Evolutionary conservation across 2,113 vertebrate genomes (phyloP).

Genomic region (Rafetus swinhoei): DNA sequence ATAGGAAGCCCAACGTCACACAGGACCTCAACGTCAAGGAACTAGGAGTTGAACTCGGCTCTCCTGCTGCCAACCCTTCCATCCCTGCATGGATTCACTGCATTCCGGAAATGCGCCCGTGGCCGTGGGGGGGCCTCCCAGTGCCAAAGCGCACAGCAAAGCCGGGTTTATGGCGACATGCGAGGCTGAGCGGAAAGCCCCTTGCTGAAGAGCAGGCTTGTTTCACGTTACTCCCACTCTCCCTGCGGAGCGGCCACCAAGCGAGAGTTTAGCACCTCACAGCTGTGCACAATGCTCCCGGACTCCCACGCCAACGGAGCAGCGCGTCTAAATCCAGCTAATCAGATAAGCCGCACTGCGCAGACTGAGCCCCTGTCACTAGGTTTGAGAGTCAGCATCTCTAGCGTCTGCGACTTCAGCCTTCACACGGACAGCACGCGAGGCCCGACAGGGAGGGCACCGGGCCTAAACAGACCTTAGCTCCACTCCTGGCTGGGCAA

Average conservation of each 20-base stretch:
- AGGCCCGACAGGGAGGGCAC: neutral
- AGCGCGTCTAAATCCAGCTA: neutral
- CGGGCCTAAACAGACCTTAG: neutral
- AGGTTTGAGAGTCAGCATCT: rapidly evolving
- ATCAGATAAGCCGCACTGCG: rapidly evolving
- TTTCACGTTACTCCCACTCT: conserved; percentile 47
- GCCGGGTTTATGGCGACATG: conserved; percentile 23
- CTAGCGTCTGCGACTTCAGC: neutral
- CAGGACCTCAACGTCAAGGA: neutral
- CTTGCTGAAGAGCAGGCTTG: conserved; percentile 47
- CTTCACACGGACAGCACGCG: neutral
- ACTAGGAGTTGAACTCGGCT: neutral
- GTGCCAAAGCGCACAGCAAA: conserved; percentile 22
- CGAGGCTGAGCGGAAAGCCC: conserved; percentile 5
- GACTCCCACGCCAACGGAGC: conserved; percentile 1
- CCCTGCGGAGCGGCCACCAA: conserved; percentile 53
- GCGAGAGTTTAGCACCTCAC: conserved; percentile 39
- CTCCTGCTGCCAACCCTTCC: neutral
- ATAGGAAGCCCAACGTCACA: neutral
- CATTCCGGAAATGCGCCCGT: neutral
- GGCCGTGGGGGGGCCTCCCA: neutral
- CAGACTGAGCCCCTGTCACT: rapidly evolving
- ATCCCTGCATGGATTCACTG: rapidly evolving
- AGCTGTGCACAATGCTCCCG: neutral
- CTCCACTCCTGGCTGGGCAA: neutral